Evolutionary conservation across 2,113 vertebrate genomes (phyloP).

Genomic region (Corythaixoides concolor): DNA sequence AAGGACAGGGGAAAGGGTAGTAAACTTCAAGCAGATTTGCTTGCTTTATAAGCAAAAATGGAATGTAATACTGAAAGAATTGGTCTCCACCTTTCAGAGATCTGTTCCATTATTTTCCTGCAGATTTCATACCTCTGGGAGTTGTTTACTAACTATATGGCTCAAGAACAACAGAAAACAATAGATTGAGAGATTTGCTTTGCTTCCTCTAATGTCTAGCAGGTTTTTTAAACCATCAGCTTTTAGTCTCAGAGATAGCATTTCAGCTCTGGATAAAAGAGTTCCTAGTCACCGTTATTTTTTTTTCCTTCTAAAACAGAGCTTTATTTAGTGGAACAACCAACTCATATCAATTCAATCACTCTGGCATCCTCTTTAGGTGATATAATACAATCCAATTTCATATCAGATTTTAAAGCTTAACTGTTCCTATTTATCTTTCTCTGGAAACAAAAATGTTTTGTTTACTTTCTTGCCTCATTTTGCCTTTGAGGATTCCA

Average conservation of each 20-base stretch:
- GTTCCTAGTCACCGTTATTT: too few species aligned
- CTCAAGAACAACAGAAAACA: not conserved
- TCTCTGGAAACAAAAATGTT: constrained; percentile 40
- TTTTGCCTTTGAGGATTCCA: constrained; percentile 26
- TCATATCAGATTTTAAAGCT: constrained; percentile 7
- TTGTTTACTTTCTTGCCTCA: constrained; percentile 22
- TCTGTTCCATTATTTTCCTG: not conserved
- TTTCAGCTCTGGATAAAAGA: not conserved
- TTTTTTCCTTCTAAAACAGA: not conserved
- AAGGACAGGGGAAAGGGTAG: not conserved
- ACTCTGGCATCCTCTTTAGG: not conserved
- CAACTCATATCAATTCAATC: not conserved
- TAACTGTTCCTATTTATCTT: constrained; percentile 39
- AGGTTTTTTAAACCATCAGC: not conserved
- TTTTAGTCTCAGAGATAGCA: not conserved
- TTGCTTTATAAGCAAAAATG: not conserved
- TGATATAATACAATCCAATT: not conserved
- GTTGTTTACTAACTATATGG: not conserved
- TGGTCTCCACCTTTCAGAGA: not conserved
- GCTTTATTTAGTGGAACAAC: not conserved
- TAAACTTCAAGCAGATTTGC: not conserved
- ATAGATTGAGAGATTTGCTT: not conserved
- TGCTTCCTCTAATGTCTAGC: not conserved
- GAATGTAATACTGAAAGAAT: not conserved
- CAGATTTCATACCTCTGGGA: not conserved